phyloP scores from a whole-genome alignment of 2,888 invertebrate species.

The Stenolophus ochropezus region DNA sequence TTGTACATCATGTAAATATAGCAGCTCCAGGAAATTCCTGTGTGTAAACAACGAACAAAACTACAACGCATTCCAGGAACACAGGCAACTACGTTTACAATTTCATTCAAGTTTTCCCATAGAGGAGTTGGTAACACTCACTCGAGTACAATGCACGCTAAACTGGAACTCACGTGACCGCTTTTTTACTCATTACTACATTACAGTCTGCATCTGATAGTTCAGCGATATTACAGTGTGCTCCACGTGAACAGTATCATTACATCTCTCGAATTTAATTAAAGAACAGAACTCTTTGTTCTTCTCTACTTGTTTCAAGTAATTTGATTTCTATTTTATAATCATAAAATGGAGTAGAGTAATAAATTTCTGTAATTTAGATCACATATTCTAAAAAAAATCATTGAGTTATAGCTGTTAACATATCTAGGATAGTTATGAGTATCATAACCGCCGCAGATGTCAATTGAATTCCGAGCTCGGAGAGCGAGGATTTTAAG shows the following conservation, averaged over 20 bases:
- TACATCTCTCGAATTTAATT: slow-evolving; percentile 7
- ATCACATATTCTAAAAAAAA: no score
- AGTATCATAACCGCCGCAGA: no score
- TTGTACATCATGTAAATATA: not conserved
- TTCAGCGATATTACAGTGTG: not conserved
- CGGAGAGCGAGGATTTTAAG: no score
- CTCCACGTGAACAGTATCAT: not conserved
- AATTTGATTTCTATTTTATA: no score
- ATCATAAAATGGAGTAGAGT: no score
- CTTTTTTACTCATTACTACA: not conserved
- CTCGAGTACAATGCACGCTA: not conserved
- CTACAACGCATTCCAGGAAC: not conserved
- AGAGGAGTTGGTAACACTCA: not conserved
- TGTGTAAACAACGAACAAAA: not conserved
- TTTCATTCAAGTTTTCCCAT: slow-evolving; percentile 1
- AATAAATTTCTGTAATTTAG: no score
- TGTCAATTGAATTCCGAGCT: no score
- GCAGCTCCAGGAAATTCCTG: not conserved
- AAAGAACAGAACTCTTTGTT: no score
- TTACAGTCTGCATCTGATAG: slow-evolving; percentile 2
- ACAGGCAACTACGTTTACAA: not conserved
- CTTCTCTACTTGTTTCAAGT: no score
- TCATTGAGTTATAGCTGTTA: no score
- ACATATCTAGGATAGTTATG: no score
- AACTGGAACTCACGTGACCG: not conserved